phyloP scores from a whole-genome alignment of 2,888 invertebrate genomes.

The Leptinotarsa peninsularis region DNA sequence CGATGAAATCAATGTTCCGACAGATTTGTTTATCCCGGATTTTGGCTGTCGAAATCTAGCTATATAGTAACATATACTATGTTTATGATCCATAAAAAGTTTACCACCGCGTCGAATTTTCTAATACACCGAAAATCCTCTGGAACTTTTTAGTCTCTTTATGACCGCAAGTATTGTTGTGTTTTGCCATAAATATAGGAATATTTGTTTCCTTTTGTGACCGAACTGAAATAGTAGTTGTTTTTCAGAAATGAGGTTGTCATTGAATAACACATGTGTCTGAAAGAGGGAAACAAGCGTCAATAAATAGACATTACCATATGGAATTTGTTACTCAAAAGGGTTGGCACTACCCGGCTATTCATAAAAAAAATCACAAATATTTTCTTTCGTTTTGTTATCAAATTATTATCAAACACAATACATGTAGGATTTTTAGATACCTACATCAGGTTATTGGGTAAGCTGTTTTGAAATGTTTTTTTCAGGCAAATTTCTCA shows the following conservation, averaged over 20 bases:
- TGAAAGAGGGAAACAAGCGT: not conserved
- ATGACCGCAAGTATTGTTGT: slow-evolving; percentile 28
- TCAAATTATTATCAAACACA: too few species aligned
- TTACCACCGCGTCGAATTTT: slow-evolving; percentile 33
- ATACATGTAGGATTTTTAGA: too few species aligned
- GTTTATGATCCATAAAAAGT: slow-evolving; percentile 32
- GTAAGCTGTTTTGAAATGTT: too few species aligned
- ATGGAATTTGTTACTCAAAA: not conserved
- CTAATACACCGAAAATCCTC: slow-evolving; percentile 38
- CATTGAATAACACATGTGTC: not conserved
- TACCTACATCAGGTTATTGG: too few species aligned
- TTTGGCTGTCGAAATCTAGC: not conserved
- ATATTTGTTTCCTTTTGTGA: not conserved
- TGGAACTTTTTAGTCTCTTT: slow-evolving; percentile 32
- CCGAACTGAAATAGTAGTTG: not conserved
- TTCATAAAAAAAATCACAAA: not conserved
- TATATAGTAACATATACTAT: slow-evolving; percentile 29
- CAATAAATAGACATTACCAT: not conserved
- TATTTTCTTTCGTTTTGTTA: too few species aligned
- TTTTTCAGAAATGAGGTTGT: not conserved
- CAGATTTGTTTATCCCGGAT: not conserved
- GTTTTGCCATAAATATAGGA: slow-evolving; percentile 32
- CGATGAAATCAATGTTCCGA: not conserved
- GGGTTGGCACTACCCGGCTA: not conserved
- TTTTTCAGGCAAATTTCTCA: too few species aligned